Percentiles rank a stretch among this genome's conserved stretches.
Conservation (phyloP, 2,797 vertebrate species). For the Heliangelus exortis region DNA sequence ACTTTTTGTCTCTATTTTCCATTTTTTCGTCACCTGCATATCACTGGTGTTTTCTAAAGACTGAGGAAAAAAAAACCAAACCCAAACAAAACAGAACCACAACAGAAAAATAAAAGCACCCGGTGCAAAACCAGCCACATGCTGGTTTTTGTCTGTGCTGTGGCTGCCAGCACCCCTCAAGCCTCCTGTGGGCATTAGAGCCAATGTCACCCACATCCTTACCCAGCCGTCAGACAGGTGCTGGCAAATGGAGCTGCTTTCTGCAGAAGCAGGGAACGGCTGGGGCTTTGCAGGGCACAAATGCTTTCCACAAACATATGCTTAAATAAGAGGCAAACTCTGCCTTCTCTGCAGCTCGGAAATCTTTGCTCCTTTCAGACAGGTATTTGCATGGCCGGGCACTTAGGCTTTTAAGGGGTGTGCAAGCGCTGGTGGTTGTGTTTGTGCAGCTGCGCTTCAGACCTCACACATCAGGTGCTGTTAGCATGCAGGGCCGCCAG, state of each 20-base stretch:
- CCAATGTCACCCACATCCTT: background rate
- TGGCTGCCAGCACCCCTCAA: background rate
- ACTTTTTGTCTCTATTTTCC: background rate
- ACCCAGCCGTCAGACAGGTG: background rate
- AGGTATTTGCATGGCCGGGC: background rate
- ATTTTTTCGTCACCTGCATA: background rate
- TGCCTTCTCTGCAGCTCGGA: background rate
- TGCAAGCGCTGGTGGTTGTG: background rate
- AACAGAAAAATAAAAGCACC: no score
- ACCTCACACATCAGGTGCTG: background rate
- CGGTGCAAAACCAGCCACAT: background rate
- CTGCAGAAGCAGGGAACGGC: background rate
- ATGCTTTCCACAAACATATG: background rate
- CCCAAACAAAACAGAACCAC: no score
- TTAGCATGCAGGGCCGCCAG: background rate
- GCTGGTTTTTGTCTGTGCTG: background rate
- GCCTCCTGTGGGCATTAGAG: background rate
- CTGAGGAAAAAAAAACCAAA: background rate
- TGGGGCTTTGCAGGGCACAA: background rate
- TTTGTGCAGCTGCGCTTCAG: background rate
- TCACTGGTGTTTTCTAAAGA: background rate
- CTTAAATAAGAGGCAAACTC: constrained; percentile 8
- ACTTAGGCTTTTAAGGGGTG: background rate
- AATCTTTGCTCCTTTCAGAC: background rate
- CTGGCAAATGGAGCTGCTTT: background rate